Conservation (phyloP, 2,113 vertebrate species). For the Centrocercus urophasianus region DNA sequence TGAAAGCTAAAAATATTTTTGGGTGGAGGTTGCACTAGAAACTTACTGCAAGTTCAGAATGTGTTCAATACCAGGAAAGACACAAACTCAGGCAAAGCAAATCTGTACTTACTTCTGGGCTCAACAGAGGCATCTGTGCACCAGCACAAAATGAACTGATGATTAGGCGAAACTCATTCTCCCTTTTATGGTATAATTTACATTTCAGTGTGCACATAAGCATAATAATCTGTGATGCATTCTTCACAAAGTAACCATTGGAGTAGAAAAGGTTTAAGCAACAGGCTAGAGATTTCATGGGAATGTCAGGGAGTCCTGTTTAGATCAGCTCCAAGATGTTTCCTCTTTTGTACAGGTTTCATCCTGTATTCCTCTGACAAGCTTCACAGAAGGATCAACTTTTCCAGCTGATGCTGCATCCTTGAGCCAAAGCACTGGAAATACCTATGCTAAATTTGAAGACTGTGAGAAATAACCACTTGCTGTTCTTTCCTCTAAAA, state of each 20-base stretch:
- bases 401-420: not conserved
- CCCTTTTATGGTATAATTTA: not conserved
- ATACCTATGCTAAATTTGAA: not conserved
- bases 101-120: not conserved
- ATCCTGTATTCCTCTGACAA: not conserved
- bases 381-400: not conserved
- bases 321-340: not conserved
- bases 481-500: not conserved
- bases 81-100: not conserved
- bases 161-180: conserved; percentile 9
- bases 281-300: not conserved
- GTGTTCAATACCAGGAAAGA: not conserved
- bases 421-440: not conserved
- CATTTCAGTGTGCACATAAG: not conserved
- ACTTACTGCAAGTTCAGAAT: not conserved
- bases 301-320: not conserved
- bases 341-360: not conserved
- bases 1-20: not conserved
- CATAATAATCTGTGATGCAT: not conserved
- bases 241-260: not conserved
- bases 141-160: conserved; percentile 6
- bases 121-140: conserved; percentile 2
- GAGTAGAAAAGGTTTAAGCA: not conserved
- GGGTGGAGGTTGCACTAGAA: not conserved
- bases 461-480: not conserved